Base-by-base conservation (phyloP, 1,140 invertebrate species). In the Drosophila littoralis region DNA sequence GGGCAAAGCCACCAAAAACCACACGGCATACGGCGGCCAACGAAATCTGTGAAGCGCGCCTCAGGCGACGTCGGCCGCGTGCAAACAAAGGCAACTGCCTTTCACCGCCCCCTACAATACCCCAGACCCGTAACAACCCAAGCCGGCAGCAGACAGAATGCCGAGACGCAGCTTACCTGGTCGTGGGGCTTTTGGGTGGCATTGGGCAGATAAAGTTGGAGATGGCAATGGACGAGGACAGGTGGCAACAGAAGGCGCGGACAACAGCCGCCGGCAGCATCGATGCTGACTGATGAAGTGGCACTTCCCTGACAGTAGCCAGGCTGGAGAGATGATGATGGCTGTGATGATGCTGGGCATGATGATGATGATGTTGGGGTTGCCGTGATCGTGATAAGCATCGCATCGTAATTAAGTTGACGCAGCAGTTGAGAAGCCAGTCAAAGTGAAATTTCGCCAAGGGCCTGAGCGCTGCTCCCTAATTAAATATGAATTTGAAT, bases 261-360 rank as follows among this genome's bases (percentile, higher is more conserved):
- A 86, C 67, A 88, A 57, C 50, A 71, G 83, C 72, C 73, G 40
- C 59, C 48, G 72, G 48, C 48, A 51, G 40, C 60, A 65, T 84
- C 80, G 77, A 89, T 88, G 69, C 69, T 81, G 84, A 81, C 84
- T 90, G 84, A 89, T 89, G 84, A 89, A 89, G 84, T 89, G 84
- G 80, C 85, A 89, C 77, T 90, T 90, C 69, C 65, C 45, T 65
- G 76, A 79, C 76, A 63, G 66, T 45, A 22, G 57, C 55, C 51
- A 54, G 43, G 46, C 43, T 35, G 13, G 42, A 43, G 45, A 28
- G 58, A 64, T 57, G 64, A 81, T 77, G 38, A 64, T 32, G 42
- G 55, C 22, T 38, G 63, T 61, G 75, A 52, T 59, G 67, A 75
- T 45, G 64, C 28, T 48, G 63, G 70, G 66, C 35, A 71, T 58